Base-by-base conservation (phyloP, 2,797 vertebrate genomes). In the Scolopax bukidnonensis region DNA sequence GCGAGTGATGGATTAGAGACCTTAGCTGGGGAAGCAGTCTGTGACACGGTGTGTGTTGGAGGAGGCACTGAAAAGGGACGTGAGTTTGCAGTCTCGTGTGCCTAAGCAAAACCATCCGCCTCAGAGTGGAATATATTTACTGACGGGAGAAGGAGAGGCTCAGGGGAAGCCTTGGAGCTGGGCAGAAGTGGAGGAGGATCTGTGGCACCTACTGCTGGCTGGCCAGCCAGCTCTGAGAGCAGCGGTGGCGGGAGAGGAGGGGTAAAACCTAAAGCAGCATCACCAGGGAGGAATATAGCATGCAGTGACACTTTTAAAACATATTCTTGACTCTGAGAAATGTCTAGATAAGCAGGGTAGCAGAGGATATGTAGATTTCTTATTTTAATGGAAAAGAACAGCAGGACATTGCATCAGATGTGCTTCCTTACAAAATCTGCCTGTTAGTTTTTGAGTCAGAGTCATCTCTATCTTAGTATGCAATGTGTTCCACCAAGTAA, bases 1-100 rank as follows among this genome's bases (percentile, higher is more conserved):
- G 89, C 94, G 95, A 97, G 95, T 97, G 96, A 97, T 96, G 95
- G 96, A 97, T 97, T 96, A 95, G 95, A 88, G 95, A 94, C 96
- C 85, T 97, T 96, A 96, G 89, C 92, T 33, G 95, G 69, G 79
- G 95, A 97, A 96, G 92, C 92, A 97, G 96, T 65, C 95, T 97
- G 96, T 97, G 95, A 97, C 95, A 93, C 0, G 1, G 78, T 75
- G 48, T 70, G 68, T 78, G 87, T 89, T 87, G 81, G 95, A 94
- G 90, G 69, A 93, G 73, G 89, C 91, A 47, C 91, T 80, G 91
- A 87, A 89, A 92, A 94, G 93, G 76, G 81, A 95, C 8, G 8
- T 25, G 81, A 80, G 68, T 75, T 92, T 87, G 87, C 57, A 64
- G 94, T 90, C 78, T 92, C 82, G 12, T n/a, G 78, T 84, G 69